Evolutionary conservation across 2,888 invertebrate species (phyloP).

Genomic region (Drosophila maculinotata): DNA sequence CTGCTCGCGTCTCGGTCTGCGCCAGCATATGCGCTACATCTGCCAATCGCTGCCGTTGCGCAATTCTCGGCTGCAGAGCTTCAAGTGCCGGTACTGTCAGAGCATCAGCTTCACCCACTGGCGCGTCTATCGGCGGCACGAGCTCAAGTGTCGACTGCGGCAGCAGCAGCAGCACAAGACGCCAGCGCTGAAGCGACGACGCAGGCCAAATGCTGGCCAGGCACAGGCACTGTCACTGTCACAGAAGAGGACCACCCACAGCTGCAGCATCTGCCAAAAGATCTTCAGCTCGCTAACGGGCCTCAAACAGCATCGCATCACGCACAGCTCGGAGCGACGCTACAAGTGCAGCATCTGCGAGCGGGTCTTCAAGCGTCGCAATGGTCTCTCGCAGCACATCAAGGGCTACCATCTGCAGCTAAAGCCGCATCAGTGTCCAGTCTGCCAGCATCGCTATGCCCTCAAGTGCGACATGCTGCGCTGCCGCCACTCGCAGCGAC

Average conservation of each 20-base stretch:
- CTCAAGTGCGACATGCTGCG: slow-evolving; percentile 84
- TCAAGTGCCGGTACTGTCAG: slow-evolving; percentile 78
- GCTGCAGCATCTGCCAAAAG: slow-evolving; percentile 64
- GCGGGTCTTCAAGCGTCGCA: slow-evolving; percentile 83
- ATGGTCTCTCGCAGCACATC: slow-evolving; percentile 84
- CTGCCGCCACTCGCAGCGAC: slow-evolving; percentile 82
- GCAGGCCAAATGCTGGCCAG: slow-evolving; percentile 1
- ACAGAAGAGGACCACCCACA: slow-evolving; percentile 34
- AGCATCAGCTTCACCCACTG: slow-evolving; percentile 79
- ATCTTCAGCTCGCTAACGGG: slow-evolving; percentile 63
- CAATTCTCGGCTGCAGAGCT: slow-evolving; percentile 61
- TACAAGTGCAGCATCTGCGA: slow-evolving; percentile 82
- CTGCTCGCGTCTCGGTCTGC: slow-evolving; percentile 76
- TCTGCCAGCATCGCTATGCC: slow-evolving; percentile 83
- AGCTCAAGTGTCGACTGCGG: slow-evolving; percentile 63
- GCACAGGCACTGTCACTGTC: background rate
- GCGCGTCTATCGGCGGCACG: slow-evolving; percentile 80
- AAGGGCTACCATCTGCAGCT: slow-evolving; percentile 83
- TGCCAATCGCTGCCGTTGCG: slow-evolving; percentile 76
- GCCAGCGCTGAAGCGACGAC: background rate
- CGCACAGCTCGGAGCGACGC: slow-evolving; percentile 81
- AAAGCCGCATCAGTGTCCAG: slow-evolving; percentile 83
- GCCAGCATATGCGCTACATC: slow-evolving; percentile 83
- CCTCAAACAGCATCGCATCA: slow-evolving; percentile 83
- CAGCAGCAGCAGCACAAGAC: background rate